Evolutionary conservation across 2,888 invertebrate species (phyloP).

Genomic region (Hedya salicella): DNA sequence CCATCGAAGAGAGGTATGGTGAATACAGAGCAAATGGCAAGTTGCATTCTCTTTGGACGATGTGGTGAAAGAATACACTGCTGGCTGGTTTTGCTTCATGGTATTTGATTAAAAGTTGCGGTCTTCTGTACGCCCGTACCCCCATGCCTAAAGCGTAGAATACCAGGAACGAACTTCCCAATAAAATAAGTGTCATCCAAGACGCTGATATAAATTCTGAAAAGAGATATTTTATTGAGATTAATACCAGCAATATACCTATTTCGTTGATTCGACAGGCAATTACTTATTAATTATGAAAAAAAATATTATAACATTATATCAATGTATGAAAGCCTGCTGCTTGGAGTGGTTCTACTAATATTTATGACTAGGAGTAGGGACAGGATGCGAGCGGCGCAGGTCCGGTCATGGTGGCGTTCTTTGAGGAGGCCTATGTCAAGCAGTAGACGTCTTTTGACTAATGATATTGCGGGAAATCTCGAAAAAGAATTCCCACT

Average conservation of each 20-base stretch:
- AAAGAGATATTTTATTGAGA: constrained; percentile 49
- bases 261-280: too few species aligned
- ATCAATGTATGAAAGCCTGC: too few species aligned
- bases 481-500: too few species aligned
- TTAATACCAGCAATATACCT: not conserved
- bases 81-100: constrained; percentile 61
- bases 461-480: too few species aligned
- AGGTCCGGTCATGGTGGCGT: too few species aligned
- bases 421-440: too few species aligned
- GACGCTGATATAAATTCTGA: constrained; percentile 74
- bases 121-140: constrained; percentile 56
- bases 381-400: too few species aligned
- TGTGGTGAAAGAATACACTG: constrained; percentile 68
- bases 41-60: constrained; percentile 59
- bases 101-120: constrained; percentile 61
- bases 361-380: too few species aligned
- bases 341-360: too few species aligned
- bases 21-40: constrained; percentile 61
- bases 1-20: constrained; percentile 66
- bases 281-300: too few species aligned
- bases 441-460: too few species aligned
- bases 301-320: too few species aligned
- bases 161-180: constrained; percentile 69
- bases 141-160: constrained; percentile 70
- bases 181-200: constrained; percentile 73